Evolutionary conservation across 92 coral and sea anemone species (phyloP), one percentile per base, ranked within the genome.

Genomic region (Diadumene lineata): DNA sequence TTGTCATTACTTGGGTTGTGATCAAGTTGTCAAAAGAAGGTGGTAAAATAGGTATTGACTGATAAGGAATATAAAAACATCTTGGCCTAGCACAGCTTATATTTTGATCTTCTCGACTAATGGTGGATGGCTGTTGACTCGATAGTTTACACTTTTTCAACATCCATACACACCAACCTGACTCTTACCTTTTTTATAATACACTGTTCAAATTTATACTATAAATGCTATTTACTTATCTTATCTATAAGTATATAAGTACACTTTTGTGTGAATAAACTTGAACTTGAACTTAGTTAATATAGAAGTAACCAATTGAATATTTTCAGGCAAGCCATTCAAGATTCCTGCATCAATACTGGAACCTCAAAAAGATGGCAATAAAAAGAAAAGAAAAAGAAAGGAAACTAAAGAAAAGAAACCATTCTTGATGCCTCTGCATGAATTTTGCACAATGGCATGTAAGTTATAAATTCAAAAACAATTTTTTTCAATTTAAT

Each of bases 341-440:
- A 94, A 86, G 75, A 66, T 92, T 23, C 98, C 98, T 2, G 57
- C 81, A 0, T 81, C 94, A 23, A 65, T 82, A 11, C 38, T 80
- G 66, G 85, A 55, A 24, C 69, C 84, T n/a, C 56, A 13, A 7
- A 82, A 70, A n/a, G 75, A 85, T 27, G 66, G 71, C 46, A 79
- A 62, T 43, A 93, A 86, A 86, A 94, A 91, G 66, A 93, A 94
- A 62, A 73, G 98, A 25, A 94, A 94, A 66, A 81, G 97, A 58
- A 69, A 73, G 50, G 93, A 83, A 33, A 80, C 66, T 7, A 85
- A 70, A n/a, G 66, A 63, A 6, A 82, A 83, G 44, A 79, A 86
- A 43, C 48, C 78, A 16, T 43, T 31, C 34, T 72, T 92, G 19
- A 68, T 72, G 16, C 92, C 97, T 0, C 82, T 94, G 22, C 85